Conservation (phyloP, 1,140 invertebrate genomes). For the Hypothenemus hampei region DNA sequence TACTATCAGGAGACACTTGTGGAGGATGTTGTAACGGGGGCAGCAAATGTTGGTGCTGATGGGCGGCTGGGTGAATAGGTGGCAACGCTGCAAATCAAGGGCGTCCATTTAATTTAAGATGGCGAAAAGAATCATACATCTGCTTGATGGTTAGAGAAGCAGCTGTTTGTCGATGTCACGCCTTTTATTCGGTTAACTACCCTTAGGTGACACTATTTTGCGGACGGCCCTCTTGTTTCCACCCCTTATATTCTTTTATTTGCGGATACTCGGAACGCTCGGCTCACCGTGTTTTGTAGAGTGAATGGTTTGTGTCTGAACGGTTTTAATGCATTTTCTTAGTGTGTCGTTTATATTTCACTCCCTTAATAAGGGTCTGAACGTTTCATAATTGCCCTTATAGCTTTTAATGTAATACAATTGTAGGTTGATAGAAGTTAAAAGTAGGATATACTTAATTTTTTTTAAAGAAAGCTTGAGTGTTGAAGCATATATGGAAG, state of each 20-base stretch:
- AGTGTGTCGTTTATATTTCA: neutral
- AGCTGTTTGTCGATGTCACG: constrained; percentile 20
- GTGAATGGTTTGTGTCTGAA: too few species aligned
- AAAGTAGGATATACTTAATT: neutral
- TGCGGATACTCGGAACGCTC: neutral
- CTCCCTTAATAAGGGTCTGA: constrained; percentile 19
- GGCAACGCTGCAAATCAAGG: constrained; percentile 23
- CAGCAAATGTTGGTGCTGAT: constrained; percentile 17
- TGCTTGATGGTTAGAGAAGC: constrained; percentile 17
- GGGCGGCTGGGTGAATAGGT: constrained; percentile 28
- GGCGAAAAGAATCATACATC: constrained; percentile 23
- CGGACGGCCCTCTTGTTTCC: constrained; percentile 14
- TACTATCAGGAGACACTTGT: constrained; percentile 76
- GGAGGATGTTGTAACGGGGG: constrained; percentile 45
- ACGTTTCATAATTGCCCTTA: constrained; percentile 23
- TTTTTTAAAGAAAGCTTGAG: neutral
- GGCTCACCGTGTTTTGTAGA: neutral
- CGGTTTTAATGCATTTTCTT: neutral
- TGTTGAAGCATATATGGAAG: too few species aligned
- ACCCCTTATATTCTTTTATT: constrained; percentile 17
- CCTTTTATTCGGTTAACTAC: constrained; percentile 20
- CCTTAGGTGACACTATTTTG: constrained; percentile 17
- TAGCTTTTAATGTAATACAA: neutral
- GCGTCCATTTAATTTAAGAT: constrained; percentile 16
- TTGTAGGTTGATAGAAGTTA: neutral